Percentiles rank a stretch among this genome's conserved stretches.
Conservation (phyloP, 2,797 vertebrate genomes). For the Protosalanx chinensis region DNA sequence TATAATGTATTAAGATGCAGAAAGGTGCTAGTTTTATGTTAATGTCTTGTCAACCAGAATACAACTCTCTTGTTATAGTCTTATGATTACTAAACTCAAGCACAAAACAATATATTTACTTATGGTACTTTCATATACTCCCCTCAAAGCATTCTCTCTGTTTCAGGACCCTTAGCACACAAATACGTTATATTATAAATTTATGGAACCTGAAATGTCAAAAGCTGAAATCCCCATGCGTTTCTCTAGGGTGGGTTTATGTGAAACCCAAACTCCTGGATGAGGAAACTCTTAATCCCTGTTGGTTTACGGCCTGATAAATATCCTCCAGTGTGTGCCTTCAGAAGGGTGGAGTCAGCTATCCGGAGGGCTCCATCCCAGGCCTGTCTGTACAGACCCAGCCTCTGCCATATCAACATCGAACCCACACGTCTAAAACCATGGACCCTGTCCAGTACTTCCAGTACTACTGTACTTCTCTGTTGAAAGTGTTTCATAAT, state of each 20-base stretch:
- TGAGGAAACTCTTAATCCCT: neutral
- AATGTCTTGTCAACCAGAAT: neutral
- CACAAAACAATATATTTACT: neutral
- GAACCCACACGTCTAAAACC: neutral
- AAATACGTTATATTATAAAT: no score
- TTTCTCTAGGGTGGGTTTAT: neutral
- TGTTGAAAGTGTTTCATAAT: neutral
- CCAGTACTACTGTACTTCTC: no score
- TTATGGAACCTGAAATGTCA: no score
- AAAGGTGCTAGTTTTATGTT: neutral
- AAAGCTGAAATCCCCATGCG: no score
- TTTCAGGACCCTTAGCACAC: no score
- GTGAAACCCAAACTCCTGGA: constrained; percentile 10
- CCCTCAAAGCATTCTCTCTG: no score
- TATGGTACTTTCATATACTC: neutral
- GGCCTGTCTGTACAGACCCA: constrained; percentile 31
- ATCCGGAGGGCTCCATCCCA: neutral
- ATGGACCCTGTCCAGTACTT: no score
- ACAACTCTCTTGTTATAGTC: no score
- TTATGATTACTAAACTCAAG: neutral
- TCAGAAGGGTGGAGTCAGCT: neutral
- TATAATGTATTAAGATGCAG: no score
- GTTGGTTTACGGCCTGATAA: neutral
- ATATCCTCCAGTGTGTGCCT: no score
- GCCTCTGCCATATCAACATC: neutral